Evolutionary conservation across 2,113 vertebrate species (phyloP).

Genomic region (Synodontis membranacea): DNA sequence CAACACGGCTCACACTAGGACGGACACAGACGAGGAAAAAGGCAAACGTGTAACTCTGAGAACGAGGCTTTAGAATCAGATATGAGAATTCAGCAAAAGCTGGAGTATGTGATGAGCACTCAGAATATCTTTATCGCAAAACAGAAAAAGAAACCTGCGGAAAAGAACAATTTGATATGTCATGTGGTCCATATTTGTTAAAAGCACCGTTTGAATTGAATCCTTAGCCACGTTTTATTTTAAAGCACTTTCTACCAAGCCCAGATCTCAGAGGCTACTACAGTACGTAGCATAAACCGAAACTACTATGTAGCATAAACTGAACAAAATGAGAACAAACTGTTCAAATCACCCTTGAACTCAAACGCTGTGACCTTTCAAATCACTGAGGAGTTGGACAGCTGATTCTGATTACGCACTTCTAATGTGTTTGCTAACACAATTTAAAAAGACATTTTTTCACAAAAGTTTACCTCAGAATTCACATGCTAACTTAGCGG

Average conservation of each 20-base stretch:
- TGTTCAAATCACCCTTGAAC: background rate
- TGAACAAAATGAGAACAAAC: background rate
- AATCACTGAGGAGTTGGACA: background rate
- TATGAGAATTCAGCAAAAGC: background rate
- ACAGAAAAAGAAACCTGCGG: background rate
- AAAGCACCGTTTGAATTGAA: background rate
- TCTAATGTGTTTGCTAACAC: background rate
- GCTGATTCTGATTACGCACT: background rate
- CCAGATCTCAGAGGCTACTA: background rate
- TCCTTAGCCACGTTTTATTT: background rate
- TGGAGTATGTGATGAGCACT: background rate
- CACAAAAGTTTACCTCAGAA: slow-evolving; percentile 10
- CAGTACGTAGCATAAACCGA: background rate
- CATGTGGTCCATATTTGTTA: background rate
- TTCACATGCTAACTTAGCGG: background rate
- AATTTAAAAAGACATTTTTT: background rate
- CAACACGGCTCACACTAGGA: background rate
- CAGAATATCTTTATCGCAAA: background rate
- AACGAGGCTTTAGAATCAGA: background rate
- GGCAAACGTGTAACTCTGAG: background rate
- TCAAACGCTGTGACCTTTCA: background rate
- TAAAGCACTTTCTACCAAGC: background rate
- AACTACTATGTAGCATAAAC: background rate
- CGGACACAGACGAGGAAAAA: background rate
- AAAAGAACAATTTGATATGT: background rate